Evolutionary conservation across 2,797 vertebrate species (phyloP).

Genomic region (Emys orbicularis): DNA sequence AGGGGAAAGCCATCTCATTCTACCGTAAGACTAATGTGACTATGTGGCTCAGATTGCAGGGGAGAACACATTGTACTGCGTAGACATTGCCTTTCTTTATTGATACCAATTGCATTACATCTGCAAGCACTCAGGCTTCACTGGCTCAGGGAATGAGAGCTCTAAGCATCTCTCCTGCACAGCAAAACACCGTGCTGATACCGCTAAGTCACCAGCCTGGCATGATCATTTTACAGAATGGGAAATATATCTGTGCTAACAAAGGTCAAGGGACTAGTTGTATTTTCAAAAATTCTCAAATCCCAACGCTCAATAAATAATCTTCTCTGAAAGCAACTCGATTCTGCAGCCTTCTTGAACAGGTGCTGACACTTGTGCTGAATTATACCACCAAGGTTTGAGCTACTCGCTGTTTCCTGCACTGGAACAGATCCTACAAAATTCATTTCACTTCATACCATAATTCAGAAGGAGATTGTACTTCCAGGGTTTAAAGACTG

Average conservation of each 20-base stretch:
- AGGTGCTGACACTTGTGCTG: neutral
- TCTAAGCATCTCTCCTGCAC: neutral
- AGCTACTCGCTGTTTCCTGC: constrained; percentile 33
- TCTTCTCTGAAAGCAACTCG: neutral
- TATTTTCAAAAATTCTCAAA: constrained; percentile 8
- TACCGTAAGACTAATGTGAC: neutral
- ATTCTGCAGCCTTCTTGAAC: neutral
- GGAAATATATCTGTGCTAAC: neutral
- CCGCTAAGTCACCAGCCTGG: neutral
- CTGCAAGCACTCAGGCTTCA: neutral
- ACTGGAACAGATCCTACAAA: neutral
- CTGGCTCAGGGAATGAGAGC: neutral
- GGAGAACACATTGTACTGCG: rapidly evolving
- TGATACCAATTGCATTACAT: neutral
- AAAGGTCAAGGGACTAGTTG: constrained; percentile 5
- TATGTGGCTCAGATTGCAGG: neutral
- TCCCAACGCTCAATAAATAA: constrained; percentile 29
- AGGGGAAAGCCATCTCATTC: neutral
- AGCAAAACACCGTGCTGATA: neutral
- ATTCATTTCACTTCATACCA: neutral
- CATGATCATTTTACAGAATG: neutral
- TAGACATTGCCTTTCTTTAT: neutral
- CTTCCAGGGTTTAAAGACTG: neutral
- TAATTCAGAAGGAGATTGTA: constrained; percentile 14
- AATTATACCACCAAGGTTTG: constrained; percentile 22